These are phyloP conservation scores for Spilogale gracilis DNA, from an alignment of 2,113 vertebrate species.

Conservation along the genomic window DNA sequence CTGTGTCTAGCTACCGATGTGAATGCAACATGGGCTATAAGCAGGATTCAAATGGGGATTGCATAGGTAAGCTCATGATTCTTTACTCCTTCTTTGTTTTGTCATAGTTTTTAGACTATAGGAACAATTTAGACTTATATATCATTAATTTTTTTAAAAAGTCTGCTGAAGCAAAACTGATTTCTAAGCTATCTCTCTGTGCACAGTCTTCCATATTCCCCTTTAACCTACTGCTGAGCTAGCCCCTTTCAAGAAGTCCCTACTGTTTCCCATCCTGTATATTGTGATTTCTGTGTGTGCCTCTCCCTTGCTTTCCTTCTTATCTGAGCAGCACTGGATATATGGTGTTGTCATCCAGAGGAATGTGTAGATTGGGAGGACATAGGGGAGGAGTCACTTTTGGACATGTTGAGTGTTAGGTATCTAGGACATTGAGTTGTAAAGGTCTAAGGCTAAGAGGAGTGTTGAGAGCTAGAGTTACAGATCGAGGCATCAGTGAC, in stretches of 20 bases:
- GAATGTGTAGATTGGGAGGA: neutral
- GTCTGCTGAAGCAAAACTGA: neutral
- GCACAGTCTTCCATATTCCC: fast-evolving
- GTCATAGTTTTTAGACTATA: neutral
- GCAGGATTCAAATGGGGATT: conserved; percentile 95
- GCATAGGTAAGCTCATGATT: conserved; percentile 91
- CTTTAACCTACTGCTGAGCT: neutral
- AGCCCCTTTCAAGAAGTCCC: neutral
- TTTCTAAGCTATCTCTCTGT: neutral
- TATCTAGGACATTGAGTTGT: neutral
- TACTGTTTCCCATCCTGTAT: neutral
- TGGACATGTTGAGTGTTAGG: neutral
- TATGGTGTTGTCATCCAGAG: neutral
- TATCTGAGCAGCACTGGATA: neutral
- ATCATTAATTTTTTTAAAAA: neutral
- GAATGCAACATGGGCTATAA: conserved; percentile 99
- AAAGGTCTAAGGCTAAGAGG: neutral
- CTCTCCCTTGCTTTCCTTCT: neutral
- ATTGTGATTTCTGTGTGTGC: neutral
- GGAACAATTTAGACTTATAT: neutral
- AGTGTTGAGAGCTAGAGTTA: neutral
- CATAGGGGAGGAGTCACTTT: neutral
- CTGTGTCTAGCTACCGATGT: conserved; percentile 95
- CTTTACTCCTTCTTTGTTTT: neutral
- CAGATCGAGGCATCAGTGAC: neutral